These are phyloP conservation scores for Adelosebastes latens DNA, from an alignment of 2,797 vertebrate species.

Conservation along the genomic window DNA sequence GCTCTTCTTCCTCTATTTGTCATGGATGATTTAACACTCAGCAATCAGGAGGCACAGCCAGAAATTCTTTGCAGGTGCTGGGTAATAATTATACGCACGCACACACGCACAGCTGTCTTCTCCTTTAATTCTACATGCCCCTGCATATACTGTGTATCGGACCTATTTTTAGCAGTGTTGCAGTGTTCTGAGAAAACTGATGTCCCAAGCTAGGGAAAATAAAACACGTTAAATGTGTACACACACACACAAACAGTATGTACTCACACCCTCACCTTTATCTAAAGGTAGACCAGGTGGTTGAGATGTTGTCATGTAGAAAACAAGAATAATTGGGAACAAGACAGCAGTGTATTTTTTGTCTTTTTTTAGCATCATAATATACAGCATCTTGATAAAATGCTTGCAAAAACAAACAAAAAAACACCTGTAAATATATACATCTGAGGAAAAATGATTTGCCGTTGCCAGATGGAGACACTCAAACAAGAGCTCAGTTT, in stretches of 20 bases:
- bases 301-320: background rate
- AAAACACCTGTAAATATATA: background rate
- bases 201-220: background rate
- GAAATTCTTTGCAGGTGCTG: constrained; percentile 19
- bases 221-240: background rate
- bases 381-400: background rate
- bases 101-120: background rate
- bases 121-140: background rate
- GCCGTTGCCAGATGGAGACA: background rate
- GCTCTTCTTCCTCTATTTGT: background rate
- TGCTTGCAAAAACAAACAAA: background rate
- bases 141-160: background rate
- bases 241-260: background rate
- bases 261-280: background rate
- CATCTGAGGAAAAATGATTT: background rate
- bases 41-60: background rate
- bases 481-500: background rate
- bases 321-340: background rate
- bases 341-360: background rate
- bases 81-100: constrained; percentile 5
- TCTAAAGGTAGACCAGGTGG: too few relatives aligned
- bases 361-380: background rate
- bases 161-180: background rate
- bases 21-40: constrained; percentile 14
- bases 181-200: background rate